phyloP scores from a whole-genome alignment of 2,113 vertebrate genomes.

The Dasyornis broadbenti region DNA sequence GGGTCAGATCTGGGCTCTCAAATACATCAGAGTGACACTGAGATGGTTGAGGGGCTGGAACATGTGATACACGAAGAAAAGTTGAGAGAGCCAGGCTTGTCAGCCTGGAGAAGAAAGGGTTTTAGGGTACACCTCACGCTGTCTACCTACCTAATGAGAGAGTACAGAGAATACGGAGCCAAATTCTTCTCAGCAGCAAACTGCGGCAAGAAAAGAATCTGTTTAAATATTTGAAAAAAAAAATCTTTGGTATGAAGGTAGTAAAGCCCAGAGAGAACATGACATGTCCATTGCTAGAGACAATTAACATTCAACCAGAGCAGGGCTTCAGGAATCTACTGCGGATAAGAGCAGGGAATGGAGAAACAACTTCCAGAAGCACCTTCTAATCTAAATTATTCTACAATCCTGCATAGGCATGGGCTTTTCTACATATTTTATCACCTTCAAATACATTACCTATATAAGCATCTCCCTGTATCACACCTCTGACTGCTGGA shows the following conservation, averaged over 20 bases:
- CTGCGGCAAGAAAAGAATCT: not conserved
- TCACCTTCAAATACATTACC: not conserved
- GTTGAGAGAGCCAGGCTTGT: not conserved
- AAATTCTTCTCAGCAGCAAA: not conserved
- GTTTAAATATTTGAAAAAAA: not conserved
- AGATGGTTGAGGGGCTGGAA: not conserved
- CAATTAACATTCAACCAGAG: not conserved
- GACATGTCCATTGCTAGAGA: not conserved
- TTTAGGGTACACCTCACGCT: not conserved
- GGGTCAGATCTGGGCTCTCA: not conserved
- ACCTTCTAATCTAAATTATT: not conserved
- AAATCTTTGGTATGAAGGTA: not conserved
- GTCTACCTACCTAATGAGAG: not conserved
- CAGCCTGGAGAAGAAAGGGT: not conserved
- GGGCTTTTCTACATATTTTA: not conserved
- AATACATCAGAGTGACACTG: not conserved
- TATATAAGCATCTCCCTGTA: not conserved
- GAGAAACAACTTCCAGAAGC: not conserved
- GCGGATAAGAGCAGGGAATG: not conserved
- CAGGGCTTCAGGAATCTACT: not conserved
- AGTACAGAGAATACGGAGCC: fast-evolving
- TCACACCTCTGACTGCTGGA: not conserved
- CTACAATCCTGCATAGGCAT: not conserved
- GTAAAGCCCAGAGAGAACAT: not conserved
- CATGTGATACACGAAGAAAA: fast-evolving